Percentiles rank a stretch among this genome's conserved stretches.
phyloP scores from a whole-genome alignment of 2,113 vertebrate species.

The Prinia subflava region DNA sequence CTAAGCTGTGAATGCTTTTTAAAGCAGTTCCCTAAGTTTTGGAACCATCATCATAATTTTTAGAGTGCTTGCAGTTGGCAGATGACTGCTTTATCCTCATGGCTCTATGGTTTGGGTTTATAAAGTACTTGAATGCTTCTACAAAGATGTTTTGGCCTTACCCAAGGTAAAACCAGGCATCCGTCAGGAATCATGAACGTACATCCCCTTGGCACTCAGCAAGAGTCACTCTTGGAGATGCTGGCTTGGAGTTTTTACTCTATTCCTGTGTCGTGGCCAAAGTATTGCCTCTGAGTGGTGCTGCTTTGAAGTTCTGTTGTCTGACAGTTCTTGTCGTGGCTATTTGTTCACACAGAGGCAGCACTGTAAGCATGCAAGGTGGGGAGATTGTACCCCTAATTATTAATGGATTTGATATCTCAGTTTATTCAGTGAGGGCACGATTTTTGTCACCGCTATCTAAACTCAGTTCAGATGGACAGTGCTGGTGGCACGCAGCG shows the following conservation, averaged over 20 bases:
- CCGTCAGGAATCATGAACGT: background rate
- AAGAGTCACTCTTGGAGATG: background rate
- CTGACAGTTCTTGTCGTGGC: background rate
- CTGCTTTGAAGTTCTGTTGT: background rate
- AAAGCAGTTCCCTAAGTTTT: background rate
- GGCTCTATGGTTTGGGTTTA: background rate
- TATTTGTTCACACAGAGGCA: background rate
- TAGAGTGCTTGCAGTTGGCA: background rate
- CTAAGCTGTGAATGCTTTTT: background rate
- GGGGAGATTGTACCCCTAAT: background rate
- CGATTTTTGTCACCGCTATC: rapidly evolving
- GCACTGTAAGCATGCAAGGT: background rate
- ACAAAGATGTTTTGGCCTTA: background rate
- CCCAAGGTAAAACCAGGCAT: background rate
- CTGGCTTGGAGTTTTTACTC: background rate
- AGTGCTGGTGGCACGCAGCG: background rate
- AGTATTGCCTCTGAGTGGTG: background rate
- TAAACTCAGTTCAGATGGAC: background rate
- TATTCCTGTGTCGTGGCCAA: background rate
- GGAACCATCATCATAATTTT: background rate
- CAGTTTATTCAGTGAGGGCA: background rate
- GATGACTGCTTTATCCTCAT: background rate
- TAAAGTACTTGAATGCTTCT: background rate
- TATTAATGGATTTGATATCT: background rate
- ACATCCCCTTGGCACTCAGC: background rate